Evolutionary conservation across 2,888 invertebrate species (phyloP).

Genomic region (Coelogynopora nodosa): DNA sequence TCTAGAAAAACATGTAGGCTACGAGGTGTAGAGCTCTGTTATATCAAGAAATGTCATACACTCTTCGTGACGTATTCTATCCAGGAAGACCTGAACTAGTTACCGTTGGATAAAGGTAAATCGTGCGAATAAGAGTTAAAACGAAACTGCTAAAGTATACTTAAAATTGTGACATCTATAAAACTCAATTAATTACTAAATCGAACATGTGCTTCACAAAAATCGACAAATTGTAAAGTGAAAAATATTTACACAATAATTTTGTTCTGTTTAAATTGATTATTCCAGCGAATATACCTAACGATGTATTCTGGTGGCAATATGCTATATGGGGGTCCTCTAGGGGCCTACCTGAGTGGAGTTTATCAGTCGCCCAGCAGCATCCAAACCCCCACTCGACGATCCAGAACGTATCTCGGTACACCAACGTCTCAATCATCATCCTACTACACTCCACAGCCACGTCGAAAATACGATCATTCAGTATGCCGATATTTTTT

Average conservation of each 20-base stretch:
- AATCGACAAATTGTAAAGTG: too few relatives aligned
- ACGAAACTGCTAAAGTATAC: background rate
- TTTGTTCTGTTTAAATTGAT: too few relatives aligned
- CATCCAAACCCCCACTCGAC: background rate
- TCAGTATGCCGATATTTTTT: background rate
- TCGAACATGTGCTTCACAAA: background rate
- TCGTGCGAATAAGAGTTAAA: background rate
- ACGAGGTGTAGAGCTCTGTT: too few relatives aligned
- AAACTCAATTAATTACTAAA: background rate
- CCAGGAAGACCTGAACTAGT: too few relatives aligned
- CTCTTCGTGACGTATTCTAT: background rate
- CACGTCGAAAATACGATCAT: slow-evolving; percentile 33
- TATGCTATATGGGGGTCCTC: slow-evolving; percentile 42
- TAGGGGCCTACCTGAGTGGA: slow-evolving; percentile 41
- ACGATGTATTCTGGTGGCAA: slow-evolving; percentile 16
- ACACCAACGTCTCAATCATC: background rate
- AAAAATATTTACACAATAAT: too few relatives aligned
- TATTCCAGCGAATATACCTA: too few relatives aligned
- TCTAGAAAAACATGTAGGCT: too few relatives aligned
- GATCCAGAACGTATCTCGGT: background rate
- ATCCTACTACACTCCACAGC: slow-evolving; percentile 41
- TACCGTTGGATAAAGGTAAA: too few relatives aligned
- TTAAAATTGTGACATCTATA: background rate
- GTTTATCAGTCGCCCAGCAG: slow-evolving; percentile 27
- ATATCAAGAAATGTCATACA: background rate